These are phyloP conservation scores for Drosophila micromelanica DNA, from an alignment of 1,140 invertebrate genomes.

Conservation along the genomic window DNA sequence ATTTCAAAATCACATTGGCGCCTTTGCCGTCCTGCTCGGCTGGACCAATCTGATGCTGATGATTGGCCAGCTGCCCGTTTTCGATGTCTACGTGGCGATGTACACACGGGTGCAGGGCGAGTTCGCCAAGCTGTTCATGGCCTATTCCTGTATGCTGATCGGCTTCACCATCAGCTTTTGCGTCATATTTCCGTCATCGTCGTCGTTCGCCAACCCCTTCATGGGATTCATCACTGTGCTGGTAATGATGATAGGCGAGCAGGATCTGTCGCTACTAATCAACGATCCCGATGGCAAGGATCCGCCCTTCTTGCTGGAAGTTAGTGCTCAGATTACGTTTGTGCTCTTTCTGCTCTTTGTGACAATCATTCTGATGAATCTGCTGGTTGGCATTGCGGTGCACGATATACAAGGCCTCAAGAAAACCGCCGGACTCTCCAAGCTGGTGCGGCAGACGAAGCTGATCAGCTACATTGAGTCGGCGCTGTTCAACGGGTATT, in stretches of 20 bases:
- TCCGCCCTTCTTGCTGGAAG: slow-evolving; percentile 87
- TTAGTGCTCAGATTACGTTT: slow-evolving; percentile 90
- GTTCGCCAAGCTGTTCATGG: slow-evolving; percentile 92
- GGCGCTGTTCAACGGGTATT: slow-evolving; percentile 88
- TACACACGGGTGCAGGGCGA: slow-evolving; percentile 93
- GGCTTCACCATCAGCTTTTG: slow-evolving; percentile 95
- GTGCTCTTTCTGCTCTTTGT: slow-evolving; percentile 91
- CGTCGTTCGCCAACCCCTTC: slow-evolving; percentile 91
- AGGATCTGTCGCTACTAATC: slow-evolving; percentile 89
- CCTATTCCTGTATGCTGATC: slow-evolving; percentile 92
- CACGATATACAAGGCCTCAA: slow-evolving; percentile 92
- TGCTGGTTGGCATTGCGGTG: slow-evolving; percentile 92
- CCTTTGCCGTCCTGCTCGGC: slow-evolving; percentile 92
- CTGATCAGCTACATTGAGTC: slow-evolving; percentile 90
- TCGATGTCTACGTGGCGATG: slow-evolving; percentile 94
- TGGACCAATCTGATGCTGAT: slow-evolving; percentile 95
- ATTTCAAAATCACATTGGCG: slow-evolving; percentile 90
- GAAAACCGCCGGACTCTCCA: slow-evolving; percentile 90
- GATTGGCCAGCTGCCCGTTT: slow-evolving; percentile 93
- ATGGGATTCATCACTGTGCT: slow-evolving; percentile 92
- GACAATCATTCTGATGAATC: slow-evolving; percentile 92
- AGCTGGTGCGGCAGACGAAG: slow-evolving; percentile 91
- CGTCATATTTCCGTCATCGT: slow-evolving; percentile 92
- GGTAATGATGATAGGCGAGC: slow-evolving; percentile 95
- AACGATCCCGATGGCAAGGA: slow-evolving; percentile 88